Evolutionary conservation across 2,888 invertebrate genomes (phyloP), one percentile per base, ranked within the genome.

Genomic region (Flabesymbios commensalis): DNA sequence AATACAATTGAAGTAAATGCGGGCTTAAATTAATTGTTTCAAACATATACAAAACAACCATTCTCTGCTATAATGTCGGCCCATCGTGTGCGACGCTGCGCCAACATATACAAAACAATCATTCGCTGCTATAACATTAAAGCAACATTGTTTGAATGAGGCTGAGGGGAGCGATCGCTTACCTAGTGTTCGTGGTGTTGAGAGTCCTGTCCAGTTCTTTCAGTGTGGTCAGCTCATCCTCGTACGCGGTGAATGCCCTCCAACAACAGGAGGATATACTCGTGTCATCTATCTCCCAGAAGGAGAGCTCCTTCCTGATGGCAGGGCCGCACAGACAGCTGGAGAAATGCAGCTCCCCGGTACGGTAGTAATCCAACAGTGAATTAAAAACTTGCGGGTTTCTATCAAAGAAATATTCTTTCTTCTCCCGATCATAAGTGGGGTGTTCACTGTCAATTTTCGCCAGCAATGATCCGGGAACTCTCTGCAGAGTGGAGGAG

Each of bases 241-340:
- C 49, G 5, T 7, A 28, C 31, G 7, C 29, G 14, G 10, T 29
- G 31, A 29, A 49, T 5, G 49, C 28, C 10, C 22, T 26, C 52
- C 70, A 64, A 59, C 75, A 75, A 55, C 75, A 75, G 28, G 65
- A 61, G 0, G 72, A 58, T 24, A 74, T 64, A 14, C 61, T 58
- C 5, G 59, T 58, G 29, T 68, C 67, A 17, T 65, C 57, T 2
- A 75, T 61, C 17, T 60, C 68, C 75, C 75, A 75, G 61, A 62
- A 74, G 39, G 57, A 61, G 2, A 75, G 48, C 60, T 75, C 75
- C 7, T 63, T 64, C 42, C 61, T 54, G 7, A 74, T 48, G 5
- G 64, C 54, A 17, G 61, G 33, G 7, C 69, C 60, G 53, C 75
- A 75, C 2, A 71, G 26, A 29, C 64, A 47, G 36, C 61, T 61